Evolutionary conservation across 2,888 invertebrate genomes (phyloP).

Genomic region (Perizoma flavofasciatum): DNA sequence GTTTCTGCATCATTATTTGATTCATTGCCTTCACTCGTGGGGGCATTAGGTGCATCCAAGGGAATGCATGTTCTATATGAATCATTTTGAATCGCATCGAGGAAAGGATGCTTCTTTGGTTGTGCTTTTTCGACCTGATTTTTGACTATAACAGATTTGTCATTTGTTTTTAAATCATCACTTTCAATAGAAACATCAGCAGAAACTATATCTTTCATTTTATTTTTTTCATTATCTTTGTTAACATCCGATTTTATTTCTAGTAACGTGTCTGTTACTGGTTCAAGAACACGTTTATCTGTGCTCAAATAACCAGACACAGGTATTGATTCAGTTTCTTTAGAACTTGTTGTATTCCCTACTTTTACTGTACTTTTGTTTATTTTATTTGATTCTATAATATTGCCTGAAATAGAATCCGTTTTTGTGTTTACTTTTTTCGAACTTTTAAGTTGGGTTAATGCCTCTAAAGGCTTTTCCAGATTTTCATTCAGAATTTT

Average conservation of each 20-base stretch:
- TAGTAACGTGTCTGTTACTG: neutral
- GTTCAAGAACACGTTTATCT: neutral
- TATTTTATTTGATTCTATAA: neutral
- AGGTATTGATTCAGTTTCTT: neutral
- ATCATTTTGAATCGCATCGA: slow-evolving; percentile 15
- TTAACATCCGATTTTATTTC: neutral
- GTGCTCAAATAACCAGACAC: neutral
- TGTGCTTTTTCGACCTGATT: neutral
- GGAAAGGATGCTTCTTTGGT: slow-evolving; percentile 13
- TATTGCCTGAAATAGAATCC: neutral
- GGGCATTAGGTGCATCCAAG: neutral
- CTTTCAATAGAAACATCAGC: neutral
- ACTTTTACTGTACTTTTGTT: neutral
- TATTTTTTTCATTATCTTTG: neutral
- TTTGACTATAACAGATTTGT: neutral
- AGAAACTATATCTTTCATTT: slow-evolving; percentile 1
- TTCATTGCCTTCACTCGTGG: neutral
- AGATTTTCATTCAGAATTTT: neutral
- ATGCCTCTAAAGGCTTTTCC: neutral
- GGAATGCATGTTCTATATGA: slow-evolving; percentile 1
- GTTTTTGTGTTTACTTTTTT: neutral
- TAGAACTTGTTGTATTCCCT: neutral
- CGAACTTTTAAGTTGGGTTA: neutral
- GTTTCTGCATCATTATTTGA: neutral
- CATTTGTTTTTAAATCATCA: neutral